Evolutionary conservation across 2,888 invertebrate species (phyloP).

Genomic region (Stenotaenia linearis): DNA sequence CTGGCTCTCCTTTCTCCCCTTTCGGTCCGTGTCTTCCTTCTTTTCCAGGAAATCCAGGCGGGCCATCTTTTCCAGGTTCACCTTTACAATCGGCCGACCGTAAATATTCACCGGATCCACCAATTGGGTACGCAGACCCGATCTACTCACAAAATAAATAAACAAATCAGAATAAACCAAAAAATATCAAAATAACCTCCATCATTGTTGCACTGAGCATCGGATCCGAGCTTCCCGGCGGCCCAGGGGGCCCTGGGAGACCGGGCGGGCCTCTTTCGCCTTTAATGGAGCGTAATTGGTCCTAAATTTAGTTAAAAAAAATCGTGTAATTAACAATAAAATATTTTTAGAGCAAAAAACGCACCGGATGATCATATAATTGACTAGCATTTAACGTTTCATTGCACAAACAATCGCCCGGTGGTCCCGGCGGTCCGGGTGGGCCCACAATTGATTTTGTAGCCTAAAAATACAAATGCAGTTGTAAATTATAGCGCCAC

Average conservation of each 20-base stretch:
- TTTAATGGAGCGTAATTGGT: neutral
- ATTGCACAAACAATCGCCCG: neutral
- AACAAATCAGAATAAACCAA: neutral
- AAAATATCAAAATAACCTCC: neutral
- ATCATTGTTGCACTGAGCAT: neutral
- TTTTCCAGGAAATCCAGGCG: neutral
- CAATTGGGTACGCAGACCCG: neutral
- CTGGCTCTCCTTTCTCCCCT: constrained; percentile 30
- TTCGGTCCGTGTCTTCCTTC: neutral
- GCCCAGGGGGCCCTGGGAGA: neutral
- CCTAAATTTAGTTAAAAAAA: neutral
- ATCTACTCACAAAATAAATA: neutral
- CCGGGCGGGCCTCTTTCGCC: constrained; percentile 50
- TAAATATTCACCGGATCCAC: neutral
- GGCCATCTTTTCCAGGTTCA: neutral
- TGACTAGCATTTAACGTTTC: neutral
- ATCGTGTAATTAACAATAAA: too few species aligned
- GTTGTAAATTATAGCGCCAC: neutral
- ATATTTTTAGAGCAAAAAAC: too few species aligned
- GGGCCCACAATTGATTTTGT: neutral
- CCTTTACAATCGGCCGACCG: neutral
- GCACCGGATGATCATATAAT: neutral
- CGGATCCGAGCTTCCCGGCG: neutral
- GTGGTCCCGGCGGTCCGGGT: neutral
- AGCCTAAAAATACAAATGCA: neutral